Evolutionary conservation across 2,113 vertebrate genomes (phyloP).

Genomic region (Protomyctophum bolini): DNA sequence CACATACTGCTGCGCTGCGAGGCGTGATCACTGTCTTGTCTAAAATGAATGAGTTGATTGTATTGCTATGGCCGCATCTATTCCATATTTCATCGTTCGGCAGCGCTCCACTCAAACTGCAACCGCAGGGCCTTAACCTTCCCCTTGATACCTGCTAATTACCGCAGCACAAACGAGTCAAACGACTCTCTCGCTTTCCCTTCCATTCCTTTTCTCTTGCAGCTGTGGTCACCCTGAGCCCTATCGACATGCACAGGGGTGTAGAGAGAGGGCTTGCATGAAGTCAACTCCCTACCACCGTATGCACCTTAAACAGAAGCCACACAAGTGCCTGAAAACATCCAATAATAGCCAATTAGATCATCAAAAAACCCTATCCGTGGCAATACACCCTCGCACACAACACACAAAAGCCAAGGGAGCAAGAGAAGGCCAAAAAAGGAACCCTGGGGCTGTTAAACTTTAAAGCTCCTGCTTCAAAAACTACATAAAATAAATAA

Average conservation of each 20-base stretch:
- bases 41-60: not conserved
- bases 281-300: conserved; percentile 52
- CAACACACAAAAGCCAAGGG: conserved; percentile 53
- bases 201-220: conserved; percentile 18
- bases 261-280: conserved; percentile 32
- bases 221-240: conserved; percentile 34
- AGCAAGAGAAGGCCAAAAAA: conserved; percentile 28
- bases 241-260: conserved; percentile 46
- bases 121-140: not conserved
- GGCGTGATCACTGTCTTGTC: not conserved
- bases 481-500: conserved; percentile 82
- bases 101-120: not conserved
- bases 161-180: not conserved
- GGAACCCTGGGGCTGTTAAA: conserved; percentile 78
- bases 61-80: not conserved
- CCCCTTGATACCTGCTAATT: not conserved
- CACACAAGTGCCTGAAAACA: conserved; percentile 72
- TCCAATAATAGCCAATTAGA: conserved; percentile 78
- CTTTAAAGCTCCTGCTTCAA: conserved; percentile 80
- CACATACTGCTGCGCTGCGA: too few relatives aligned
- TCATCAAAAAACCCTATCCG: conserved; percentile 71
- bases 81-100: not conserved
- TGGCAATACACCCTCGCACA: conserved; percentile 47
- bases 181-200: not conserved
- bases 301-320: conserved; percentile 63